These are phyloP conservation scores for Rotaria sp. DNA, from an alignment of 2,888 invertebrate species.

Conservation along the genomic window DNA sequence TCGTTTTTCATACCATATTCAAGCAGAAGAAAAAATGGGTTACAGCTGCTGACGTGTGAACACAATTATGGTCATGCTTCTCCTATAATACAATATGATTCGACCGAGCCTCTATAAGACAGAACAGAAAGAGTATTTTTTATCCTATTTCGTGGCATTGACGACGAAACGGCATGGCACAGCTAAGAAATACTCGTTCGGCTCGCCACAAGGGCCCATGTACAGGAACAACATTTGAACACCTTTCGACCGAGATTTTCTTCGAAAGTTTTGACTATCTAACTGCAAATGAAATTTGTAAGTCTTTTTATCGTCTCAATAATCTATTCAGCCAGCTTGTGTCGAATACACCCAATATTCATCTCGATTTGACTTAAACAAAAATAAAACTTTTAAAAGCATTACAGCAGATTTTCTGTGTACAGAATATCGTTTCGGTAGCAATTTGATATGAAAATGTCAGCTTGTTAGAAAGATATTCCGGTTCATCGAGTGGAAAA, in stretches of 20 bases:
- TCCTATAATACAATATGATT: too few relatives aligned
- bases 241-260: neutral
- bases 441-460: neutral
- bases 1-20: too few relatives aligned
- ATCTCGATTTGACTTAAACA: neutral
- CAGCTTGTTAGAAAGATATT: neutral
- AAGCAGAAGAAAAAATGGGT: too few relatives aligned
- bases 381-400: neutral
- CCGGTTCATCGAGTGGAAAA: neutral
- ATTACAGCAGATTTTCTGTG: neutral
- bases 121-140: too few relatives aligned
- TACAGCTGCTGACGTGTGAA: too few relatives aligned
- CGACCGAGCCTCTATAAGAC: too few relatives aligned
- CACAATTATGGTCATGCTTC: too few relatives aligned
- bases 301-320: slow-evolving; percentile 3
- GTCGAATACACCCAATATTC: neutral
- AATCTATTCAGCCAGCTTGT: neutral
- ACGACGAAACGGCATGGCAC: too few relatives aligned
- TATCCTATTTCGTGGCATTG: too few relatives aligned
- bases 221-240: neutral
- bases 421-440: neutral
- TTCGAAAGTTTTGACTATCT: slow-evolving; percentile 8
- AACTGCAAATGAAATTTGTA: neutral
- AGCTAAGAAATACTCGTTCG: too few relatives aligned
- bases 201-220: too few relatives aligned